These are phyloP conservation scores for Salvator merianae DNA, from an alignment of 2,113 vertebrate genomes.

Conservation along the genomic window DNA sequence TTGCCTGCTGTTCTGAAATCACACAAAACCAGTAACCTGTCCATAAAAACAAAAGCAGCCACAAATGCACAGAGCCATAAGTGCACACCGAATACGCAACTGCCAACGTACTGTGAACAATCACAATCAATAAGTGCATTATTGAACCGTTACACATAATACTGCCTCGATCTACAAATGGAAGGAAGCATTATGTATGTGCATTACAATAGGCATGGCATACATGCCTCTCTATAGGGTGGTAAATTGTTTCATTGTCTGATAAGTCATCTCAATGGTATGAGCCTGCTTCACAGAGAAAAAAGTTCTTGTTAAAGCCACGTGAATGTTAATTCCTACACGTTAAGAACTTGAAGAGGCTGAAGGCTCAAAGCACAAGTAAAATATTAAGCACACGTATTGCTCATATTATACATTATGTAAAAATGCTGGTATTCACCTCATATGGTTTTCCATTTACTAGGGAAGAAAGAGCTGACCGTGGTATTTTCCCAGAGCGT, in stretches of 20 bases:
- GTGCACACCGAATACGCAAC: background rate
- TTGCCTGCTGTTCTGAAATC: slow-evolving; percentile 25
- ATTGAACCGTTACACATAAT: background rate
- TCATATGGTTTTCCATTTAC: slow-evolving; percentile 90
- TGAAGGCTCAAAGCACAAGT: background rate
- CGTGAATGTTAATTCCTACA: background rate
- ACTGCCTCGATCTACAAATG: background rate
- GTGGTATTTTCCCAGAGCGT: slow-evolving; percentile 94
- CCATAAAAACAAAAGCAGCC: background rate
- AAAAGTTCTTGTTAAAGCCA: background rate
- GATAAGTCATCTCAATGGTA: background rate
- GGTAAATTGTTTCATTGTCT: background rate
- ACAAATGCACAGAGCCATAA: background rate
- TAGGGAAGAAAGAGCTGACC: slow-evolving; percentile 84
- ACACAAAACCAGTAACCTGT: background rate
- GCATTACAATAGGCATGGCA: no score
- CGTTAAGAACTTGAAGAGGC: no score
- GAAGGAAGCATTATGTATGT: background rate
- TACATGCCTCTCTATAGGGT: background rate
- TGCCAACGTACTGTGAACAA: background rate
- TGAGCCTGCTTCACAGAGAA: background rate
- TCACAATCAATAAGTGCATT: background rate
- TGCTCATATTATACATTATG: accelerated
- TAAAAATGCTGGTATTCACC: slow-evolving; percentile 64
- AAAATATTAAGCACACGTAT: background rate